These are phyloP conservation scores for Parasteatoda tepidariorum DNA, from an alignment of 1,140 invertebrate genomes.

Conservation along the genomic window DNA sequence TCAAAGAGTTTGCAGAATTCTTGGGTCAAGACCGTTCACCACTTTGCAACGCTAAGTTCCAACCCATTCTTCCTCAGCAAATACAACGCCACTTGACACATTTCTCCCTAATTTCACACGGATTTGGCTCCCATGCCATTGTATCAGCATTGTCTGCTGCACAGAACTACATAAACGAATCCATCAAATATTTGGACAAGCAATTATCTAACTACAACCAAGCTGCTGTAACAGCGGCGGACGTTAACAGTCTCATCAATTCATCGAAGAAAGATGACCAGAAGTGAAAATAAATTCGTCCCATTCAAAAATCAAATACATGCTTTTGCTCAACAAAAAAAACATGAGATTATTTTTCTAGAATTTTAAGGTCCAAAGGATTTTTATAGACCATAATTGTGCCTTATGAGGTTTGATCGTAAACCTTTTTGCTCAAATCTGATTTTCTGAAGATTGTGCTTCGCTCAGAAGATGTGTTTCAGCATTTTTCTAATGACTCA, in stretches of 20 bases:
- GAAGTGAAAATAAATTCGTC: slow-evolving; percentile 2
- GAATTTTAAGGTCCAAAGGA: background rate
- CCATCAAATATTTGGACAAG: slow-evolving; percentile 96
- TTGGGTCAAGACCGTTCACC: slow-evolving; percentile 96
- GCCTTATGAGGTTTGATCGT: background rate
- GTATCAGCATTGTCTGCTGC: slow-evolving; percentile 96
- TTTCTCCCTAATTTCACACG: slow-evolving; percentile 97
- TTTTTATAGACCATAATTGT: background rate
- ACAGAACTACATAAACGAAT: slow-evolving; percentile 96
- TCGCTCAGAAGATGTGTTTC: background rate
- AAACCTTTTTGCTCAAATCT: background rate
- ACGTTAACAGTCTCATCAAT: slow-evolving; percentile 11
- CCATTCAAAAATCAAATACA: background rate
- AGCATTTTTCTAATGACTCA: background rate
- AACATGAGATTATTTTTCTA: background rate
- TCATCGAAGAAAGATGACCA: slow-evolving; percentile 56
- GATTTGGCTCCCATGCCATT: slow-evolving; percentile 96
- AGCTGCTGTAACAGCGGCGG: background rate
- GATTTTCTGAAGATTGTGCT: background rate
- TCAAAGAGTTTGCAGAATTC: slow-evolving; percentile 97
- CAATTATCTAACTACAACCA: slow-evolving; percentile 59
- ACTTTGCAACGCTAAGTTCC: slow-evolving; percentile 94
- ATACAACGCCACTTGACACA: slow-evolving; percentile 98
- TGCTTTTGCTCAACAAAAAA: background rate
- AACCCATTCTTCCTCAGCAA: slow-evolving; percentile 90